Evolutionary conservation across 2,888 invertebrate genomes (phyloP), one percentile per base, ranked within the genome.

Genomic region (Keiferia lycopersicella): DNA sequence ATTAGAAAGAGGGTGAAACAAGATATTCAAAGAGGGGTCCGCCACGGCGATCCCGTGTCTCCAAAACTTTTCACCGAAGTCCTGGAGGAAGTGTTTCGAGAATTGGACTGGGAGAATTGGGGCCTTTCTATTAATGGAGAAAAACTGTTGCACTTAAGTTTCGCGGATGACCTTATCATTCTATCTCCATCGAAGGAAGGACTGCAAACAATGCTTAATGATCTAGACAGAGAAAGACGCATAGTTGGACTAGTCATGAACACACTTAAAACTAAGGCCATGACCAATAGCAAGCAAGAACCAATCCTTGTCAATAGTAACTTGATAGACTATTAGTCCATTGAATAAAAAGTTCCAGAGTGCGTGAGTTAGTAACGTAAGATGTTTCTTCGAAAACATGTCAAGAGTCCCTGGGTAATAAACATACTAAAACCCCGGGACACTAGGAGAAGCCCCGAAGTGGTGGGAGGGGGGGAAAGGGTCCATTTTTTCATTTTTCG

Each of bases 31-130:
- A 65, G 56, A 67, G 64, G 65, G 2, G 65, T 67, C 11, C 60
- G 65, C 8, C 65, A 67, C 39, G 65, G 64, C 14, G 63, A 65
- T 30, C 65, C 65, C 14, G 11, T 67, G 18, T 65, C 65, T n/a
- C 64, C 65, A 1, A 67, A 67, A 61, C 38, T 67, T 3, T 65
- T 64, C 30, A 34, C 64, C 16, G 65, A 60, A 2, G 65, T 65
- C 12, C 26, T 65, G 38, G 64, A 67, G 56, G 57, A 64, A 22
- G 20, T 65, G 0, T 67, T 67, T 20, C 39, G 62, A 3, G 30
- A 63, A 53, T 6, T 67, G 30, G 51, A 65, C 10, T 65, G 64
- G 64, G 63, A 65, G 10, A 12, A 63, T 2, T 56, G 50, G 45
- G 63, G 67, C 0, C 0, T 65, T 0, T 30, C 51, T 14, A 63